phyloP scores from a whole-genome alignment of 2,113 vertebrate species.

The Onychostruthus taczanowskii region DNA sequence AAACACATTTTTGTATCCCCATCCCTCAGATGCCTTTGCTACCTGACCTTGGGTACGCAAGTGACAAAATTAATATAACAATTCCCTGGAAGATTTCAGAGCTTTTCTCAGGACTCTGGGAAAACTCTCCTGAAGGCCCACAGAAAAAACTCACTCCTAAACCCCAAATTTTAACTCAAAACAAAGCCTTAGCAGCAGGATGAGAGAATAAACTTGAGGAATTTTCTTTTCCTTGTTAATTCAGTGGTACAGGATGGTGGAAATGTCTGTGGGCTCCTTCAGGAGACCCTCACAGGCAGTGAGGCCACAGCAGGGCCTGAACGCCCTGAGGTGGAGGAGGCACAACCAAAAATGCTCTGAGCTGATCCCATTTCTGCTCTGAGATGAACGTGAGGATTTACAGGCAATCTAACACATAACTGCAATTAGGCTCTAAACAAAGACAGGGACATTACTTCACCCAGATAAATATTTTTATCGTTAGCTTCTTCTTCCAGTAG shows the following conservation, averaged over 20 bases:
- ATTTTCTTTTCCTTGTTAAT: not conserved
- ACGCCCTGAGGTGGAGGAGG: not conserved
- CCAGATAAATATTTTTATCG: not conserved
- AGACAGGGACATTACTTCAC: not conserved
- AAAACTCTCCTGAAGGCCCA: not conserved
- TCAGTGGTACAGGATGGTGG: not conserved
- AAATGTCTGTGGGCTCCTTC: not conserved
- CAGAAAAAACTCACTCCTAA: not conserved
- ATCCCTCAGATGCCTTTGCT: not conserved
- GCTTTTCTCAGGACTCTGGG: not conserved
- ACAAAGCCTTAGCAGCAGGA: rapidly evolving
- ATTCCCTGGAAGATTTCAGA: not conserved
- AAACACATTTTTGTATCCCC: not conserved
- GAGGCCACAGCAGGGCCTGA: not conserved
- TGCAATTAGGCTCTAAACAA: not conserved
- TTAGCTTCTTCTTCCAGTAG: not conserved
- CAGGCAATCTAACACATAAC: not conserved
- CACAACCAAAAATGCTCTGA: not conserved
- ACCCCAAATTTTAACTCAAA: not conserved
- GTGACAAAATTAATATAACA: rapidly evolving
- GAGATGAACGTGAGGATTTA: not conserved
- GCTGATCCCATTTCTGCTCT: not conserved
- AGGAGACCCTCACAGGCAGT: not conserved
- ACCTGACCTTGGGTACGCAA: not conserved
- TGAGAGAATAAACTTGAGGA: not conserved